phyloP scores from a whole-genome alignment of 2,113 vertebrate species.

The Terrapene triunguis region DNA sequence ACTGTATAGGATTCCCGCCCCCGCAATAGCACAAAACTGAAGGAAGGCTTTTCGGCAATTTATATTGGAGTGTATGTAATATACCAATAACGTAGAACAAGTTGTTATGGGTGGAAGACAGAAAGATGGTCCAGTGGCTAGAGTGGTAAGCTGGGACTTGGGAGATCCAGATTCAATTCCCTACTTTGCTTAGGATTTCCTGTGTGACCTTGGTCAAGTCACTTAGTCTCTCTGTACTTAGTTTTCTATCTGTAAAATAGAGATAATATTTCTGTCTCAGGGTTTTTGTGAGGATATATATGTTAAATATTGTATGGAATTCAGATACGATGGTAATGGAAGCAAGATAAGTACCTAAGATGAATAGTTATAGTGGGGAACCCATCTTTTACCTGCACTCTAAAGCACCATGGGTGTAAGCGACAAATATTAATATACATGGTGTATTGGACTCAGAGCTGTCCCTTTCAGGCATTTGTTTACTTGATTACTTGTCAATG shows the following conservation, averaged over 20 bases:
- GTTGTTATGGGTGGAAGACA: neutral
- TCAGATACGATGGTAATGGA: neutral
- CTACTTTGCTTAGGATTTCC: neutral
- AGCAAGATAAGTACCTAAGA: neutral
- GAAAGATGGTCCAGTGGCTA: neutral
- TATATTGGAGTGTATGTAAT: neutral
- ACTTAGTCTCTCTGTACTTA: neutral
- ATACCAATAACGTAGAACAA: neutral
- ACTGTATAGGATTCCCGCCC: neutral
- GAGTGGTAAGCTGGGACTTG: neutral
- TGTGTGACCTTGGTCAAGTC: neutral
- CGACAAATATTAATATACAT: neutral
- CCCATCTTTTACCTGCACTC: neutral
- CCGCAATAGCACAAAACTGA: neutral
- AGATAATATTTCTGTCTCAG: neutral
- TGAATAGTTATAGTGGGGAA: neutral
- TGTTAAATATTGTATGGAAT: too few relatives aligned
- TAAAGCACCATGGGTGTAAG: accelerated
- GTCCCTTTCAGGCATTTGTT: neutral
- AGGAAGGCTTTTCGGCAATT: neutral
- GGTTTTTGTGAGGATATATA: neutral
- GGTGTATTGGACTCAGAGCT: neutral
- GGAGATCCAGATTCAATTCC: neutral
- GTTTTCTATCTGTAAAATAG: neutral
- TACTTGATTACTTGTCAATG: conserved; percentile 15